phyloP scores from a whole-genome alignment of 2,113 vertebrate species.

The Lepus europaeus region DNA sequence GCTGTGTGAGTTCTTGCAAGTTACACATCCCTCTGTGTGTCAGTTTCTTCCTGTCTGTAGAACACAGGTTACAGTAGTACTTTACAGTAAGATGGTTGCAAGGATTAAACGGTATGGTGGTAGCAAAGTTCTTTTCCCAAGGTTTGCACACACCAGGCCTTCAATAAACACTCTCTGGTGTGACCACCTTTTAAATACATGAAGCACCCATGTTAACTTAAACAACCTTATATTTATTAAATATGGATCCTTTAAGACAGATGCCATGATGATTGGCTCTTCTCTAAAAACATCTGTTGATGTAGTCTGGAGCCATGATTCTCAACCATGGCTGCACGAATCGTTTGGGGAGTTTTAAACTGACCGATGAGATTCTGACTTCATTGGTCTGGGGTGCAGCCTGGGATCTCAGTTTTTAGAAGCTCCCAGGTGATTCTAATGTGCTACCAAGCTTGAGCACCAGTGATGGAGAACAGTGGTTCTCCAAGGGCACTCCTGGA shows the following conservation, averaged over 20 bases:
- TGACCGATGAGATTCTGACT: not conserved
- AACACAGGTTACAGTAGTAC: not conserved
- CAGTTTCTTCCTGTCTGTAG: not conserved
- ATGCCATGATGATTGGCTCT: conserved; percentile 14
- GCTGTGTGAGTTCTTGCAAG: conserved; percentile 10
- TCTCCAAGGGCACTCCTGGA: not conserved
- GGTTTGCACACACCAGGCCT: not conserved
- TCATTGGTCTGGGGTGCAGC: not conserved
- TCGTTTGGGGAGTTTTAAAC: not conserved
- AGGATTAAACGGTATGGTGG: not conserved
- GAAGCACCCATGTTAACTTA: not conserved
- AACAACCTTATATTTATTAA: conserved; percentile 30
- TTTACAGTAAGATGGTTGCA: not conserved
- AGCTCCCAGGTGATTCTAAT: not conserved
- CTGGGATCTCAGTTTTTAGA: not conserved
- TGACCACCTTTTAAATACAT: not conserved
- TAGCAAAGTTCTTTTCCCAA: not conserved
- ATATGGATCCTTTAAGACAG: not conserved
- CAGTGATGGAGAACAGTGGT: not conserved
- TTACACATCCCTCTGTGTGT: not conserved
- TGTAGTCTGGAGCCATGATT: not conserved
- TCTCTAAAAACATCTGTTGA: not conserved
- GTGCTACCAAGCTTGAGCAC: not conserved
- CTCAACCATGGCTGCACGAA: not conserved
- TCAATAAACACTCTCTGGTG: not conserved